Evolutionary conservation across 2,797 vertebrate genomes (phyloP), one percentile per base, ranked within the genome.

Genomic region (Sebastolobus altivelis): DNA sequence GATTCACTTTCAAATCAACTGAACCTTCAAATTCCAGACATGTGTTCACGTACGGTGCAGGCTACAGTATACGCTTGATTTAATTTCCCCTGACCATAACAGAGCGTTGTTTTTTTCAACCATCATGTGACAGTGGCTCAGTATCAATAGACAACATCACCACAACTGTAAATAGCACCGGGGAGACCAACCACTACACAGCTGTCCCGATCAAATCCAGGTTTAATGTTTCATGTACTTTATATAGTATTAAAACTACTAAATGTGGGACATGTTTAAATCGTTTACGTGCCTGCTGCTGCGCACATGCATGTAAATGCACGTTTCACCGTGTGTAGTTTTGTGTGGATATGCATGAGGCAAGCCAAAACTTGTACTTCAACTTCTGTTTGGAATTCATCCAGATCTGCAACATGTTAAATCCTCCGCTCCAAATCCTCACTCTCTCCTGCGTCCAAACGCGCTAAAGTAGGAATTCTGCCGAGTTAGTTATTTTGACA

Each of bases 401-500:
- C 89, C 88, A 91, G 88, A 94, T 94, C 91, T 93, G 83, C 90
- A 91, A 89, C 87, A 90, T 85, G 84, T 92, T 75, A 77, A 79
- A 89, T 90, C 87, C 88, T 79, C 80, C 77, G 18, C 79, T 92
- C 90, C 88, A 92, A 91, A 92, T 92, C 90, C 92, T 88, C 82
- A 65, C 90, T 89, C 83, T 77, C 88, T 88, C 77, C 90, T 90
- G 79, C 88, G 90, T 93, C 95, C 93, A 92, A 95, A 95, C 94
- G 90, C 77, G 82, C 91, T 94, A 92, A 95, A 96, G 94, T 94
- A 92, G 89, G 93, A 94, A 95, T 95, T 96, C 92, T 95, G 95
- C 93, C 14, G 94, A 96, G 93, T 93, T 92, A 91, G 95, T 94
- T 94, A 94, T 94, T 95, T 94, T 92, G 89, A 96, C 95, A 96